Conservation (phyloP, 2,888 invertebrate genomes). For the Cosmia pyralina region DNA sequence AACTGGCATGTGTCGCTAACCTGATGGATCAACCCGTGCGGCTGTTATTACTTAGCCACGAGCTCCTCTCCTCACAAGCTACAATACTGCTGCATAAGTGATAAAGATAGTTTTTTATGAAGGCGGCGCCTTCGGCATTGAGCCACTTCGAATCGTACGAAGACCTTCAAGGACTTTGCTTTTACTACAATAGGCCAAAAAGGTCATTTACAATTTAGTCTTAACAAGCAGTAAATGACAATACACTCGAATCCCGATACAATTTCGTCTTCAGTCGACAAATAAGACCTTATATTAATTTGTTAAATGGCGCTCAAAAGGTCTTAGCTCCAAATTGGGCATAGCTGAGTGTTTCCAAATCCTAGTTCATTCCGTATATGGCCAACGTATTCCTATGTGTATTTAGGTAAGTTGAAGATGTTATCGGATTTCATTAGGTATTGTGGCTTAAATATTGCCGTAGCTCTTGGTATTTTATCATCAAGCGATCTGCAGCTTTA, state of each 20-base stretch:
- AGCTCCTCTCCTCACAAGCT: too few species aligned
- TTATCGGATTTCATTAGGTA: slow-evolving; percentile 11
- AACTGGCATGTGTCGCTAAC: too few species aligned
- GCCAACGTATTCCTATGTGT: slow-evolving; percentile 17
- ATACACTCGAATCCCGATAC: slow-evolving; percentile 14
- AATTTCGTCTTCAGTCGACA: slow-evolving; percentile 8
- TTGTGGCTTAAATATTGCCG: neutral
- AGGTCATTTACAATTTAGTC: slow-evolving; percentile 26
- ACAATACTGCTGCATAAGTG: too few species aligned
- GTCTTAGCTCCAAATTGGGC: neutral
- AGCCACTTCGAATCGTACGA: neutral
- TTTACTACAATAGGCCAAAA: slow-evolving; percentile 13
- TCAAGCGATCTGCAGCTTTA: slow-evolving; percentile 7
- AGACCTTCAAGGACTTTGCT: slow-evolving; percentile 23
- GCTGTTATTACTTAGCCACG: too few species aligned
- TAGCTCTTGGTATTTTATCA: slow-evolving; percentile 17
- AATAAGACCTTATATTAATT: slow-evolving; percentile 17
- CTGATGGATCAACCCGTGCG: too few species aligned
- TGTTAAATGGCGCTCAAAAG: slow-evolving; percentile 21
- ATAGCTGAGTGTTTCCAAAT: slow-evolving; percentile 14
- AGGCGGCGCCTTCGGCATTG: neutral
- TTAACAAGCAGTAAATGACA: slow-evolving; percentile 8
- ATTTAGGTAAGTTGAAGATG: slow-evolving; percentile 6
- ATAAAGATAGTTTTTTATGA: too few species aligned
- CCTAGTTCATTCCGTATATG: slow-evolving; percentile 3